Evolutionary conservation across 2,113 vertebrate genomes (phyloP), one percentile per base, ranked within the genome.

Genomic region (Rhizomys pruinosus): DNA sequence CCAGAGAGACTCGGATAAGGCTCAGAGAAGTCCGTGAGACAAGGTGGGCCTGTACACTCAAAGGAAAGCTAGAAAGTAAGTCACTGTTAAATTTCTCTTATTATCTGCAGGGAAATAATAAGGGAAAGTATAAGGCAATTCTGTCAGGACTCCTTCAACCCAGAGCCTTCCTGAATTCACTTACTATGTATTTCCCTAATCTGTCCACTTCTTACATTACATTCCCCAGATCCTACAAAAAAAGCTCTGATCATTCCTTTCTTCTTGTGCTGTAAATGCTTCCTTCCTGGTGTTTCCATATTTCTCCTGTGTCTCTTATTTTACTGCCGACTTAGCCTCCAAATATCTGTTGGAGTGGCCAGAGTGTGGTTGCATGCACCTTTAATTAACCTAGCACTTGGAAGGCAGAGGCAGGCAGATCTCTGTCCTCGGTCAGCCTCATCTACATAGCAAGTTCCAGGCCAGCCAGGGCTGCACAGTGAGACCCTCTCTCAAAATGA

Each of bases 291-390:
- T 37, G 9, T 76, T 68, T 82, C 79, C 39, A 23, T 7, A 39
- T 68, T 94, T 47, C 17, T n/a, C n/a, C n/a, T n/a, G n/a, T n/a
- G n/a, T n/a, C 12, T 71, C 66, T 73, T n/a, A 55, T 39, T 94
- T 76, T 32, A 52, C 47, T 52, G 6, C 6, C 52, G 66, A 80
- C n/a, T 37, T n/a, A n/a, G 66, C 44, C 47, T 55, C 25, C 32
- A 59, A 32, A 76, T 39, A 20, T 20, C 82, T 91, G 32, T 44
- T 84, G 27, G 55, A 72, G 20, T 25, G n/a, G 47, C 47, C 6
- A 11, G 47, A 52, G 47, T 52, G 47, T 52, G 47, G 11, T 52
- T n/a, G n/a, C n/a, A n/a, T n/a, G n/a, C n/a, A 11, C 47, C 47
- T 52, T 11, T 52, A 6, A 52, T 52, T 52, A 52, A 52, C 47